These are phyloP conservation scores for Cephus pygmeus DNA, from an alignment of 2,888 invertebrate species.

Conservation along the genomic window DNA sequence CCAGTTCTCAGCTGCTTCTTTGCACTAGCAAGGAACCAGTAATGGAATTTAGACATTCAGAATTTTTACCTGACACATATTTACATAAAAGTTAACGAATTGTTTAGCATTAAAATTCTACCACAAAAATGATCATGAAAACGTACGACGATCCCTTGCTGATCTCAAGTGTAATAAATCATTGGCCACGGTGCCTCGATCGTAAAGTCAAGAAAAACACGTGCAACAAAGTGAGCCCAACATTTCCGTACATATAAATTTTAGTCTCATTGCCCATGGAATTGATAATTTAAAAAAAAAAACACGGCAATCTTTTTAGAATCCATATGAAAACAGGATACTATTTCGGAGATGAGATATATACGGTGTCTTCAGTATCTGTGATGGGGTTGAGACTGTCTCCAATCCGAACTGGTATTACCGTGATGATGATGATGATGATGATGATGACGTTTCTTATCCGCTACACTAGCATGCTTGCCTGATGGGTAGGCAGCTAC, in stretches of 20 bases:
- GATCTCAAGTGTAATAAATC: background rate
- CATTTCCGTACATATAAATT: background rate
- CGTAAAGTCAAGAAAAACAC: background rate
- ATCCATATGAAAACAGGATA: background rate
- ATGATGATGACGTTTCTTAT: slow-evolving; percentile 78
- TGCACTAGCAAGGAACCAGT: slow-evolving; percentile 32
- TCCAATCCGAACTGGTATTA: slow-evolving; percentile 69
- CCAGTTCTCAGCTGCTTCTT: slow-evolving; percentile 33
- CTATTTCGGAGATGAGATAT: slow-evolving; percentile 10
- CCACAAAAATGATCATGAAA: background rate
- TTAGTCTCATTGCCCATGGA: background rate
- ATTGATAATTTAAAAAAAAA: background rate
- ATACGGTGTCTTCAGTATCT: slow-evolving; percentile 63
- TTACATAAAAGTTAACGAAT: background rate
- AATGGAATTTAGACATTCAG: slow-evolving; percentile 8
- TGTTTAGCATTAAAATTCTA: background rate
- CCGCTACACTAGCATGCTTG: slow-evolving; percentile 65
- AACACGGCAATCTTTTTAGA: background rate
- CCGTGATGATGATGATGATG: slow-evolving; percentile 79
- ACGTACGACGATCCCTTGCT: background rate
- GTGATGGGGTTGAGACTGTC: slow-evolving; percentile 68
- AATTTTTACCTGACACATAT: background rate
- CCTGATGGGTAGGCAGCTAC: slow-evolving; percentile 65
- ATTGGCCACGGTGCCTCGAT: background rate
- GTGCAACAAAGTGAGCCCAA: background rate